Evolutionary conservation across 2,888 invertebrate genomes (phyloP).

Genomic region (Apeira syringaria): DNA sequence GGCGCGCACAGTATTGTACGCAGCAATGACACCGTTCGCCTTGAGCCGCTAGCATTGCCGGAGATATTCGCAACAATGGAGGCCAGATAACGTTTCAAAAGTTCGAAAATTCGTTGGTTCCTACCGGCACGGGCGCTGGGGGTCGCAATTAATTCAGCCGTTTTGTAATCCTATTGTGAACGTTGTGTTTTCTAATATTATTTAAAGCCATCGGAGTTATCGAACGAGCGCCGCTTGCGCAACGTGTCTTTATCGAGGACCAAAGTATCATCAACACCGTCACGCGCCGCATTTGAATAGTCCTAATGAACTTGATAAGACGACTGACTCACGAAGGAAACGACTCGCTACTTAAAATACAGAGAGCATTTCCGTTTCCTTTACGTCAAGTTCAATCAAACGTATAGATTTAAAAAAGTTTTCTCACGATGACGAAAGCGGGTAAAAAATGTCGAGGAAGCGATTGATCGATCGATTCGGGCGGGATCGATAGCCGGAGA

Average conservation of each 20-base stretch:
- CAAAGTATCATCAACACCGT: slow-evolving; percentile 27
- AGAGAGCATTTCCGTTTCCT: slow-evolving; percentile 72
- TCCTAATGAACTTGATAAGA: slow-evolving; percentile 68
- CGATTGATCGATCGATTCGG: slow-evolving; percentile 53
- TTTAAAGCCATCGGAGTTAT: slow-evolving; percentile 22
- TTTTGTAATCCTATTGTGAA: slow-evolving; percentile 61
- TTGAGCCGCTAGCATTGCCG: slow-evolving; percentile 82
- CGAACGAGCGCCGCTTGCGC: slow-evolving; percentile 25
- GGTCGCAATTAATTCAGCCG: slow-evolving; percentile 65
- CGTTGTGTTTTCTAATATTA: slow-evolving; percentile 35
- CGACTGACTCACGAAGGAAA: slow-evolving; percentile 71
- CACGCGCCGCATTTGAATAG: slow-evolving; percentile 52
- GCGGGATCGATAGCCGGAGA: slow-evolving; percentile 45
- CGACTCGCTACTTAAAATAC: slow-evolving; percentile 67
- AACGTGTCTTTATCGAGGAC: slow-evolving; percentile 41
- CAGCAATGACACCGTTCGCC: slow-evolving; percentile 83
- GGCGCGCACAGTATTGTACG: slow-evolving; percentile 73
- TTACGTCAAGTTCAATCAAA: slow-evolving; percentile 32
- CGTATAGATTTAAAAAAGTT: no score
- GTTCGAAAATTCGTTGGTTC: slow-evolving; percentile 77
- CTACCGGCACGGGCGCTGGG: slow-evolving; percentile 53
- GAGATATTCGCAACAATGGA: slow-evolving; percentile 84
- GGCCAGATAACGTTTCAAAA: slow-evolving; percentile 83
- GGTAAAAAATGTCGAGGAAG: slow-evolving; percentile 56
- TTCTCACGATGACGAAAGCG: slow-evolving; percentile 61